Evolutionary conservation across 2,113 vertebrate genomes (phyloP), one percentile per base, ranked within the genome.

Genomic region (Spilogale gracilis): DNA sequence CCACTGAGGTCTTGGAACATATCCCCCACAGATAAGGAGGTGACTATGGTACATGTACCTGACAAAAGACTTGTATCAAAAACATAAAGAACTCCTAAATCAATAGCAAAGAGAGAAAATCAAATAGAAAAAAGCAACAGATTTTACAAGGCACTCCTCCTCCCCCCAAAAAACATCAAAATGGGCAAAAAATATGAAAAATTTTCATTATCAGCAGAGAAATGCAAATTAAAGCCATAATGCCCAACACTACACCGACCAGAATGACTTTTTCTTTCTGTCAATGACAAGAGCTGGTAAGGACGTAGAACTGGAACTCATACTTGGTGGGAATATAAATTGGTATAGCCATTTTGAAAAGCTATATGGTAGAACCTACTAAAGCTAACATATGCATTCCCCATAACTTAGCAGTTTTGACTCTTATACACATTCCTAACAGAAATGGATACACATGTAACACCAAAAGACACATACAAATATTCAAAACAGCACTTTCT

Each of bases 161-260:
- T 9, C 13, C 3, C 21, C 21, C 3, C 6, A 6, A 14, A 56
- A 93, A 83, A 48, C 25, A 91, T 12, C 2, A 45, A 95, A 95
- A 80, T 52, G 25, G 14, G 6, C 23, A 88, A 43, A 74, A 67
- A 58, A 0, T 45, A 60, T 2, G 45, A 60, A 93, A 80, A 63
- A 6, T 9, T 27, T 83, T 63, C 16, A 92, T 14, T 52, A 25
- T 63, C 45, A 90, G 45, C 48, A 96, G 17, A 91, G 21, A 97
- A 87, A 89, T 87, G 23, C n/a, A 94, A 78, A 83, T 65, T 82
- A 94, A 97, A 93, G 71, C 69, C 20, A 50, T 54, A 65, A 90
- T 5, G 12, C 3, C 91, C n/a, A 87, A 69, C 3, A 73, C 11
- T 52, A 79, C 27, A 50, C 13, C 5, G 1, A 56, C 16, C 61